Evolutionary conservation across 2,888 invertebrate species (phyloP), one percentile per base, ranked within the genome.

Genomic region (Noctua pronuba): DNA sequence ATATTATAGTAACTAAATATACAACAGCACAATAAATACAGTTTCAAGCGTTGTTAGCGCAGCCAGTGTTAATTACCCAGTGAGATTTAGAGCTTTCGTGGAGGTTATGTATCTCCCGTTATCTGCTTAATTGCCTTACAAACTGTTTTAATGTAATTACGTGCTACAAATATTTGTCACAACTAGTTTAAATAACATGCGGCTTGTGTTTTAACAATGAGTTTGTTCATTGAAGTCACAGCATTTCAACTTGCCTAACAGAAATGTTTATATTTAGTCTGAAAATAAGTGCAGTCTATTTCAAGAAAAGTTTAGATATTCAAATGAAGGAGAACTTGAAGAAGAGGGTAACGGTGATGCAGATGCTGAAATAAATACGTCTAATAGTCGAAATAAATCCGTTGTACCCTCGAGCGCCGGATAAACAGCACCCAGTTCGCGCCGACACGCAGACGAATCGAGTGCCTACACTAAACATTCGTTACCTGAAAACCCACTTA

Each of bases 71-170:
- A 92, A 92, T 91, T 90, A 89, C 88, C 76, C 87, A 87, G 87
- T 77, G 84, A 89, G 90, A 92, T 91, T 91, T 90, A 91, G 88
- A 87, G 91, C 91, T 89, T 89, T 89, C 91, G 82, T 75, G 82
- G 88, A 88, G 91, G 90, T 88, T 90, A 88, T 91, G 89, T 91
- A 90, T 91, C 88, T 88, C 84, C 88, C 84, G 88, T 90, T 92
- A 91, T 91, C 91, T 91, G 73, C 77, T 82, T 86, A 88, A 89
- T 86, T 85, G 84, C 83, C 80, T 84, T 77, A 83, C 86, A 84
- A 81, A 83, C 80, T 79, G 79, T 86, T 83, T 68, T 62, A 82
- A 80, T 78, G 73, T 80, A 83, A 82, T 82, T 83, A 84, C 77
- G 66, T 84, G 72, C 52, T 77, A 73, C 79, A 83, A 79, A 71